Base-by-base conservation (phyloP, 2,888 invertebrate species). In the Drosophila macrospina region DNA sequence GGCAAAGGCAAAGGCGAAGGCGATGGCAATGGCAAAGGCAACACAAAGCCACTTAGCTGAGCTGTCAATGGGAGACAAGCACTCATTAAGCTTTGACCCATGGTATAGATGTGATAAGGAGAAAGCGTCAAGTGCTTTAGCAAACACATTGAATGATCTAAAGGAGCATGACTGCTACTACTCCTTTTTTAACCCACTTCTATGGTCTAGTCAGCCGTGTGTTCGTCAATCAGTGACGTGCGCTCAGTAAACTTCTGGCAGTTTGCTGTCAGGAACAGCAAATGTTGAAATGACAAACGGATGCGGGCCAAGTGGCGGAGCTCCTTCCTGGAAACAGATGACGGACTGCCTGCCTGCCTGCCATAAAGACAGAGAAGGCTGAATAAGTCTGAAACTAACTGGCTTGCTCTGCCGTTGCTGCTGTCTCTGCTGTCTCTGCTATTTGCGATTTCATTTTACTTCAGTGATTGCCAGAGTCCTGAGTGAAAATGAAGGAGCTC, bases 231-330 rank as follows among this genome's bases (percentile, higher is more conserved):
- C 83, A 78, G 72, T 28, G 52, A 60, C 48, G 62, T 26, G 15
- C 37, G 72, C 65, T 61, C 47, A 68, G 69, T 66, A 57, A 86
- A 80, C 72, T 82, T 82, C 80, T 86, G 85, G 71, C 85, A 85
- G 80, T 64, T 78, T 55, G 80, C 78, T 85, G 85, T 86, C 85
- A 82, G 67, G 65, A 68, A 39, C 85, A 78, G 85, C 82, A 68
- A 74, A 80, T 68, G 72, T 67, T 80, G 60, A 83, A 86, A 83
- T 80, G 86, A 83, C 78, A 83, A 86, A 83, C 86, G 83, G 83
- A 83, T 80, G 65, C 67, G 60, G 50, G 60, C 52, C 66, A 79
- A 73, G 67, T 71, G 63, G 62, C 69, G 55, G 44, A 50, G 54
- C 47, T 45, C 32, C 55, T 70, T 72, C 81, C 78, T 65, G 69